phyloP scores from a whole-genome alignment of 2,113 vertebrate genomes.

The Hydrolagus affinis region DNA sequence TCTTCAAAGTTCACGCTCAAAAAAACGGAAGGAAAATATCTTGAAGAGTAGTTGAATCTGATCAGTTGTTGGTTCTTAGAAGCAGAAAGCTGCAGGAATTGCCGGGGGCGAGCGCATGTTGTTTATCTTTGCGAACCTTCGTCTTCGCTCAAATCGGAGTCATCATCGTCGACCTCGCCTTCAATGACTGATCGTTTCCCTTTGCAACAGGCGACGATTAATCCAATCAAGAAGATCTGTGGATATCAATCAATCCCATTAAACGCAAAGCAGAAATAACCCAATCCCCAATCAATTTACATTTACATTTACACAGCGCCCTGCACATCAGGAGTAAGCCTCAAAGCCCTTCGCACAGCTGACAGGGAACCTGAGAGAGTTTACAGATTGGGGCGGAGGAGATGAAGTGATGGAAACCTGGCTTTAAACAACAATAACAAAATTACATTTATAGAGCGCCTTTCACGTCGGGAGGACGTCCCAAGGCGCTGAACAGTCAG shows the following conservation, averaged over 20 bases:
- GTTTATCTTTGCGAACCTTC: constrained; percentile 53
- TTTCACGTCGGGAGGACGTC: too few species aligned
- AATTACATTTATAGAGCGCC: too few species aligned
- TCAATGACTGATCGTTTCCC: constrained; percentile 95
- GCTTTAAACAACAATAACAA: too few species aligned
- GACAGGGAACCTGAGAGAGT: too few species aligned
- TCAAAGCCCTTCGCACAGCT: too few species aligned
- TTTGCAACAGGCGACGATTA: constrained; percentile 87
- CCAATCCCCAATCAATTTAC: too few species aligned
- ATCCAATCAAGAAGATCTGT: constrained; percentile 83
- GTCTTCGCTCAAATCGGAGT: constrained; percentile 87
- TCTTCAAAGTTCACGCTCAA: constrained; percentile 24
- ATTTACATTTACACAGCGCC: too few species aligned
- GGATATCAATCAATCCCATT: constrained; percentile 13
- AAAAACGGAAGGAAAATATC: constrained; percentile 2
- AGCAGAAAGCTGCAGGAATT: neutral
- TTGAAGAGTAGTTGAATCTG: neutral
- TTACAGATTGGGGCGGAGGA: too few species aligned
- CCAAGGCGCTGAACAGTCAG: too few species aligned
- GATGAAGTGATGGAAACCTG: too few species aligned
- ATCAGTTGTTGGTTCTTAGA: neutral
- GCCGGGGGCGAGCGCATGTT: neutral
- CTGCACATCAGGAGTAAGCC: too few species aligned
- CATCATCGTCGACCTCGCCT: constrained; percentile 84
- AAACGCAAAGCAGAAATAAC: neutral